phyloP scores from a whole-genome alignment of 2,113 vertebrate species.

The Amazona guildingii region DNA sequence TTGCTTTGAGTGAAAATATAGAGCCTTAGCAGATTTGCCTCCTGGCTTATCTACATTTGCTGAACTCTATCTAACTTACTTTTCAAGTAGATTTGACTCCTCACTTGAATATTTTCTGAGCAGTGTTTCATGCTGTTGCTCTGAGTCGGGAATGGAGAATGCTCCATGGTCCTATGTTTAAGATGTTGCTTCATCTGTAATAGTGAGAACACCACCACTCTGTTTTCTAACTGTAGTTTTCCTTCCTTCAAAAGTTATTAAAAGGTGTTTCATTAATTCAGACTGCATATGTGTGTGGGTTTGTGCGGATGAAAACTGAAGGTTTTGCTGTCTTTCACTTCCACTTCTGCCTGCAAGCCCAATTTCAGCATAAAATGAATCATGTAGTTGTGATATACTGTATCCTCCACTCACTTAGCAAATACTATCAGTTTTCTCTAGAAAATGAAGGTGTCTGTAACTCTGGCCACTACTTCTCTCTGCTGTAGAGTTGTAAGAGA shows the following conservation, averaged over 20 bases:
- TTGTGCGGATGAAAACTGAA: not conserved
- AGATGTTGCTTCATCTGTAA: not conserved
- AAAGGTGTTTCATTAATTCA: not conserved
- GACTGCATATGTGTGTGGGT: not conserved
- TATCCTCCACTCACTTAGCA: not conserved
- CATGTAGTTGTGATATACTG: not conserved
- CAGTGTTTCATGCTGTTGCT: not conserved
- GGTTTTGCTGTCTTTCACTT: not conserved
- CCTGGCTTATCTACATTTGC: not conserved
- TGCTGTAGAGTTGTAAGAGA: not conserved
- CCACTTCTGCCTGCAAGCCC: accelerated
- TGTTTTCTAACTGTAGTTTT: not conserved
- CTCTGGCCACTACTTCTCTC: not conserved
- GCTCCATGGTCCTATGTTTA: accelerated
- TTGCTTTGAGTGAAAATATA: not conserved
- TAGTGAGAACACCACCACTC: not conserved
- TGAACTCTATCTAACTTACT: not conserved
- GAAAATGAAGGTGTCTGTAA: not conserved
- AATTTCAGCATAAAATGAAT: not conserved
- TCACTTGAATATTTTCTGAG: not conserved
- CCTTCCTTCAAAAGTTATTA: not conserved
- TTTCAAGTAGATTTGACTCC: not conserved
- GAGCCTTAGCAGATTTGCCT: not conserved
- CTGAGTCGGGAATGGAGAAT: accelerated
- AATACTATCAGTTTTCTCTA: not conserved